Evolutionary conservation across 2,888 invertebrate species (phyloP), one percentile per base, ranked within the genome.

Genomic region (Lasioglossum oenotherae): DNA sequence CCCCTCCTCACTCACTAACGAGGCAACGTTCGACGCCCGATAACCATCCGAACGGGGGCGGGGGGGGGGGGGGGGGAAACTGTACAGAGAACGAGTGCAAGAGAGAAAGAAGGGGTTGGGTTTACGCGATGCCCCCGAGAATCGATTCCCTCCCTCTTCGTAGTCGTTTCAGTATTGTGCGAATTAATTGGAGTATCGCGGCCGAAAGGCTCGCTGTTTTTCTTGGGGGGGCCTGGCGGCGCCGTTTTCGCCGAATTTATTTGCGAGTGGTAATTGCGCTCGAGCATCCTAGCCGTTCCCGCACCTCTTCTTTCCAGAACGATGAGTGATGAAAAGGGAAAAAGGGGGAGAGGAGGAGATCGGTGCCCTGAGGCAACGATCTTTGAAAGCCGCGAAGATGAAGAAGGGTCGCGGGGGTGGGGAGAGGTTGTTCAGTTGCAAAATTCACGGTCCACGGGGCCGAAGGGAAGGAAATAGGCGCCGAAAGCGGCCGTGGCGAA

Each of bases 21-120:
- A 82, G 82, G 46, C 69, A 35, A 35, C 81, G 83, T 76, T 81
- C 81, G 81, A 76, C 74, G 78, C 60, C 75, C 77, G 82, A 83
- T 83, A 83, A 83, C 80, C 73, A 64, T 71, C n/a, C 35, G 69
- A 64, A 16, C 31, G 64, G n/a, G 31, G 31, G 53, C n/a, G 53
- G n/a, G n/a, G n/a, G 31, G 31, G 53, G 53, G 53, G 31, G 31
- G 53, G 53, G 53, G n/a, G n/a, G n/a, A n/a, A 53, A 23, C 53
- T 53, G n/a, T 10, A 64, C 6, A 64, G 16, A 64, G 64, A 27
- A 64, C 27, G 14, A 27, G n/a, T 10, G 57, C 14, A 16, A 27
- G 31, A 31, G 53, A 53, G 10, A 60, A 14, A 31, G 31, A 14
- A 19, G 35, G 16, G 35, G 67, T 6, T 23, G 0, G 41, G 46